Evolutionary conservation across 1,140 invertebrate species (phyloP), one percentile per base, ranked within the genome.

Genomic region (Eufriesea mexicana): DNA sequence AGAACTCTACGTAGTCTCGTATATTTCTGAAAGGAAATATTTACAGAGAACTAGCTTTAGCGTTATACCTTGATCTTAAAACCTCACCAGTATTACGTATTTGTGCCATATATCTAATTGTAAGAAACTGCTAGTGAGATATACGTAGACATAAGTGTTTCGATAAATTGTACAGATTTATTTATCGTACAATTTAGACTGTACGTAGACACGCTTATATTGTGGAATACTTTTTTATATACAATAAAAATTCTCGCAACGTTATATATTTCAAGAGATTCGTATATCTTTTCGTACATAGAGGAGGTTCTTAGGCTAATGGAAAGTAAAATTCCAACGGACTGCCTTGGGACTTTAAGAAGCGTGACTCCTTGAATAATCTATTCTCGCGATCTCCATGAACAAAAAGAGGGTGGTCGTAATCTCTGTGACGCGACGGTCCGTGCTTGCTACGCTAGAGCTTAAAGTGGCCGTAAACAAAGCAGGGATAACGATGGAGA

Each of bases 11-110:
- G 28, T 14, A 57, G 25, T 49, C 49, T 25, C 25, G 51, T 42
- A 25, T 61, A 49, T 66, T 66, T 80, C 70, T 64, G 18, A 14
- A 5, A 35, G 28, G 61, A 75, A 49, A 81, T 81, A 55, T 81
- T 57, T 55, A n/a, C 49, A 35, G 16, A 42, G 9, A 49, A 25
- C 20, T 62, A 2, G 5, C 0, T 1, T 10, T 47, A 72, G 12
- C 0, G 4, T 18, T 47, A 0, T 28, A 75, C 12, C 5, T 66
- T 57, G 71, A 75, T 75, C 51, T 49, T 0, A 2, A 1, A 12
- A 67, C 47, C n/a, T 81, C 35, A 66, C 9, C 61, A 57, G 49
- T 66, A 49, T 57, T 66, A 20, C 49, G 25, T 49, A 51, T 18
- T 5, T 35, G 51, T 62, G 47, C 12, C 67, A 62, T 25, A 16